These are phyloP conservation scores for Herpailurus yagouaroundi DNA, from an alignment of 2,113 vertebrate species.

Conservation along the genomic window DNA sequence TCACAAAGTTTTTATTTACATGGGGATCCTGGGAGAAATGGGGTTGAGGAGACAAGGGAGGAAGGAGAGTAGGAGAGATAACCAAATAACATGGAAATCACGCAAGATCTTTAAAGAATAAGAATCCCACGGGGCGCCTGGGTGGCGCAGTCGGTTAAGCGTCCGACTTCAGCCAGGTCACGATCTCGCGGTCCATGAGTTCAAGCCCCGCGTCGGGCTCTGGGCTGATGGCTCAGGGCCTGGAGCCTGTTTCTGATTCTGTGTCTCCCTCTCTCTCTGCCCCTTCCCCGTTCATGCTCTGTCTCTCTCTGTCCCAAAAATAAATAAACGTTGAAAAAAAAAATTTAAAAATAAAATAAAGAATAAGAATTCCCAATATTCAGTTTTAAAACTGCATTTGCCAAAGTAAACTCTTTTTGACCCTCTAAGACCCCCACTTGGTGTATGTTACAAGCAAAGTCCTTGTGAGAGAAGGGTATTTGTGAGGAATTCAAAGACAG, in stretches of 20 bases:
- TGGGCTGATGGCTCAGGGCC: no score
- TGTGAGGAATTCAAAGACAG: neutral
- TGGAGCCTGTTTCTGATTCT: no score
- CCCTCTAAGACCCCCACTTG: neutral
- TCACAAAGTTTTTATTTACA: neutral
- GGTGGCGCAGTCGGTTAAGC: no score
- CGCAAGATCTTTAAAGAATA: neutral
- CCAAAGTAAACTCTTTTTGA: neutral
- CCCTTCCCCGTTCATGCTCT: no score
- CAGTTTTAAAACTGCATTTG: neutral
- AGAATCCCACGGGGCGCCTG: no score
- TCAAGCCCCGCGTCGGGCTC: no score
- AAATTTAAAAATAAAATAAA: no score
- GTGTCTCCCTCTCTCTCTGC: no score
- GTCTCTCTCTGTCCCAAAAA: no score
- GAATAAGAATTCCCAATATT: neutral
- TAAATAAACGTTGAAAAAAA: no score
- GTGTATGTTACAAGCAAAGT: neutral
- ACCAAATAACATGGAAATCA: neutral
- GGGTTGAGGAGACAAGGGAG: neutral
- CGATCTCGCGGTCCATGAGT: no score
- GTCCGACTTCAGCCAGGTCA: no score
- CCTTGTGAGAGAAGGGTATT: neutral
- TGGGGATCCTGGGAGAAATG: neutral
- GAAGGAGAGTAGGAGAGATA: neutral